Conservation (phyloP, 2,797 vertebrate genomes). For the Acrocephalus scirpaceus region DNA sequence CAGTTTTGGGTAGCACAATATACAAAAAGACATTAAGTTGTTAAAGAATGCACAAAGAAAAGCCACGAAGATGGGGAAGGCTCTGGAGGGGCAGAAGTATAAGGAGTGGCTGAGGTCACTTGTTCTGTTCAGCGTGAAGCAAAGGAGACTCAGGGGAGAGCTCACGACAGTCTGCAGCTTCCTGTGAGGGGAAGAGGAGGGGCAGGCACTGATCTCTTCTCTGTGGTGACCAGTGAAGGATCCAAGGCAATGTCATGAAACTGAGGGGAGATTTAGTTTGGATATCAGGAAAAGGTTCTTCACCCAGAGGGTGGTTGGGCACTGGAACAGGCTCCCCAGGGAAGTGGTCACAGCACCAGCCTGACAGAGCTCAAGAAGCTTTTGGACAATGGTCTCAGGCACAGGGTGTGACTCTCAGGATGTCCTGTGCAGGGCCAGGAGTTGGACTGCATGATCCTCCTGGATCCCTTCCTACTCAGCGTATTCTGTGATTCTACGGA, state of each 20-base stretch:
- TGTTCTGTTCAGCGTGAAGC: neutral
- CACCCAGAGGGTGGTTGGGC: accelerated
- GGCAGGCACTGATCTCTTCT: neutral
- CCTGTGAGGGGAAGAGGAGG: neutral
- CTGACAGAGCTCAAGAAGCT: accelerated
- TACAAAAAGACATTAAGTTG: accelerated
- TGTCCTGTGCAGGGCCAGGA: neutral
- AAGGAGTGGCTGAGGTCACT: neutral
- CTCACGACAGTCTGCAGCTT: neutral
- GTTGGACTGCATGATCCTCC: accelerated
- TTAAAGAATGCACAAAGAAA: neutral
- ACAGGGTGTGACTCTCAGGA: accelerated
- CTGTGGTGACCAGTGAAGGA: neutral
- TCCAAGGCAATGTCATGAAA: accelerated
- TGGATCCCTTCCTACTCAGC: neutral
- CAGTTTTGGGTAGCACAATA: neutral
- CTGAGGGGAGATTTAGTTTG: neutral
- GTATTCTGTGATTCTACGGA: neutral
- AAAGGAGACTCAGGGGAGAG: neutral
- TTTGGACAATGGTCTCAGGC: neutral
- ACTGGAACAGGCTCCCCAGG: neutral
- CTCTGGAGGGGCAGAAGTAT: neutral
- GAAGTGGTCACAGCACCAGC: neutral
- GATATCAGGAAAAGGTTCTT: neutral
- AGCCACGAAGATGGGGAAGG: neutral